phyloP scores from a whole-genome alignment of 2,113 vertebrate genomes.

The Paramisgurnus dabryanus region DNA sequence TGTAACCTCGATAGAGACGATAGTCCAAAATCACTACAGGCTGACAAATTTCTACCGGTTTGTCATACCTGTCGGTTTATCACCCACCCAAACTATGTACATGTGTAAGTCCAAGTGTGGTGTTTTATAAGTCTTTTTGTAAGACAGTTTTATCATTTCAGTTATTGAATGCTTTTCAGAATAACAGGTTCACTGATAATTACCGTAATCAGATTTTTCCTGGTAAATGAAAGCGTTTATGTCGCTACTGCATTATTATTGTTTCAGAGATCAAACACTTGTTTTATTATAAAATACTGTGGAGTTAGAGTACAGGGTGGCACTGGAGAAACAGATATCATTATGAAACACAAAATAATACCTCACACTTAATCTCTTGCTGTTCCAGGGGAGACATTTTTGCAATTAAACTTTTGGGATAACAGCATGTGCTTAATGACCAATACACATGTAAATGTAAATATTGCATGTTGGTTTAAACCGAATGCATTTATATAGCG shows the following conservation, averaged over 20 bases:
- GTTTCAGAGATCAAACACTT: not conserved
- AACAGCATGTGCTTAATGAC: not conserved
- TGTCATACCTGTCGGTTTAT: no score
- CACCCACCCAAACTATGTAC: not conserved
- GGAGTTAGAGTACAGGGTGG: not conserved
- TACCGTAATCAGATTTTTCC: slow-evolving; percentile 3
- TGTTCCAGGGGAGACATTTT: slow-evolving; percentile 5
- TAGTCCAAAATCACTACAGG: no score
- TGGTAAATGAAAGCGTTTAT: slow-evolving; percentile 17
- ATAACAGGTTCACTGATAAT: slow-evolving; percentile 3
- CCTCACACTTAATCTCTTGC: slow-evolving; percentile 3
- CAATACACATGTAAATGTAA: slow-evolving; percentile 7
- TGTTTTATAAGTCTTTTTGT: not conserved
- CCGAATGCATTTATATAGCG: no score
- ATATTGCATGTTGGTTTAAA: not conserved
- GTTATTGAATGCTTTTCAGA: not conserved
- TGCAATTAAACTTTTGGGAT: slow-evolving; percentile 12
- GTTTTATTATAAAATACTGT: slow-evolving; percentile 7
- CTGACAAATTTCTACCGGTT: no score
- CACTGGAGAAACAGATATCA: slow-evolving; percentile 7
- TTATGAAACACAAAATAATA: slow-evolving; percentile 23
- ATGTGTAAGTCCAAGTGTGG: not conserved
- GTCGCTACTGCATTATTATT: slow-evolving; percentile 1
- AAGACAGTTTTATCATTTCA: not conserved
- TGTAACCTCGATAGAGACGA: no score